Evolutionary conservation across 2,888 invertebrate species (phyloP).

Genomic region (Trachelus stipa): DNA sequence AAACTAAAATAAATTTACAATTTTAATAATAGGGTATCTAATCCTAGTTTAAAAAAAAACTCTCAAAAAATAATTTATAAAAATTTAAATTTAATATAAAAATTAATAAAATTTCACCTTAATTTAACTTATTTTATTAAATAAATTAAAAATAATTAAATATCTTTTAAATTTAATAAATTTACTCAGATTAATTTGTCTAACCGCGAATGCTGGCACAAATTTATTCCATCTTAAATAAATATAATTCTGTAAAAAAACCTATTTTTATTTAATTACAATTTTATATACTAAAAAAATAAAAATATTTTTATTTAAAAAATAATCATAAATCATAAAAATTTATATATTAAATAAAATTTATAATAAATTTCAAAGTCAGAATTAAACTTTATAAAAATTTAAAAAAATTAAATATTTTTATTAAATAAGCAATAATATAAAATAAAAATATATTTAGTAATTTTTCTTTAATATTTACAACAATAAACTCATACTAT

Average conservation of each 20-base stretch:
- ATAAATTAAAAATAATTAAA: constrained; percentile 81
- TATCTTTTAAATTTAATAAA: constrained; percentile 64
- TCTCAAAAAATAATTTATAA: constrained; percentile 63
- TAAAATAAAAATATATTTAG: constrained; percentile 55
- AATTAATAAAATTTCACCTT: constrained; percentile 72
- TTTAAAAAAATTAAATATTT: constrained; percentile 66
- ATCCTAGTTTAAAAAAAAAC: constrained; percentile 72
- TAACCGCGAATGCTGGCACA: constrained; percentile 81
- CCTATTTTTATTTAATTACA: constrained; percentile 72
- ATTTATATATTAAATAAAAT: constrained; percentile 67
- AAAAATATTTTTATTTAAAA: constrained; percentile 48
- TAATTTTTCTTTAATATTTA: too few species aligned
- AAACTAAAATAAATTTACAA: constrained; percentile 66
- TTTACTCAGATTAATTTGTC: constrained; percentile 71
- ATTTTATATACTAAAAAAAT: constrained; percentile 62
- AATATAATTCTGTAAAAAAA: constrained; percentile 69
- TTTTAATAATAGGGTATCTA: constrained; percentile 77
- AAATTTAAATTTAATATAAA: constrained; percentile 63
- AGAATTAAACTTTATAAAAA: constrained; percentile 69
- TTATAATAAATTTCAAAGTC: constrained; percentile 72
- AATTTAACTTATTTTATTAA: constrained; percentile 67
- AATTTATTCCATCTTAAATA: constrained; percentile 68
- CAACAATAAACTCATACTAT: too few species aligned
- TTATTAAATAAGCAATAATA: constrained; percentile 36
- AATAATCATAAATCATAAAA: constrained; percentile 79